These are phyloP conservation scores for Erebia palarica DNA, from an alignment of 2,888 invertebrate species.

Conservation along the genomic window DNA sequence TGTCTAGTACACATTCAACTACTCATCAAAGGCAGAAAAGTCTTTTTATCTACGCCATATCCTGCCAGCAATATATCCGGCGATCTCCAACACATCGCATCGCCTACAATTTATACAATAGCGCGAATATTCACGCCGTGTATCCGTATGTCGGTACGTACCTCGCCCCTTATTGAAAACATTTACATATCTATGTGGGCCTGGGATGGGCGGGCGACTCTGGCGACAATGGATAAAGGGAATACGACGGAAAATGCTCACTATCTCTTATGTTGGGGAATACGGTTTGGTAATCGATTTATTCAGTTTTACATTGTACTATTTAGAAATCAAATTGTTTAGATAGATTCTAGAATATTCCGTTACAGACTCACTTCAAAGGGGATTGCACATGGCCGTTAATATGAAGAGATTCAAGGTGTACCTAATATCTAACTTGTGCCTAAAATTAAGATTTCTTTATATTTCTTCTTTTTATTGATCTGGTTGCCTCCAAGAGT, in stretches of 20 bases:
- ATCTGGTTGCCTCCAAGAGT: no score
- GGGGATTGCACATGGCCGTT: no score
- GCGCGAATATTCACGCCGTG: constrained; percentile 36
- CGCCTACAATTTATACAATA: constrained; percentile 39
- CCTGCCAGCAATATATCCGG: constrained; percentile 17
- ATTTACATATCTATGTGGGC: constrained; percentile 73
- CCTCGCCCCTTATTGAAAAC: constrained; percentile 67
- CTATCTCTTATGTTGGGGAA: constrained; percentile 12
- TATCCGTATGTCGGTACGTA: constrained; percentile 41
- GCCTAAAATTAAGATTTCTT: no score
- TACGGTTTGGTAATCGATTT: constrained; percentile 12
- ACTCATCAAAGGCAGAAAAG: background rate
- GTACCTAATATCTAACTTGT: no score
- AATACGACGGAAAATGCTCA: constrained; percentile 32
- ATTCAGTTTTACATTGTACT: background rate
- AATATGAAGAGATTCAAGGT: no score
- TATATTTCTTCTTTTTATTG: no score
- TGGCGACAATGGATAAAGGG: constrained; percentile 37
- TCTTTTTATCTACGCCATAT: background rate
- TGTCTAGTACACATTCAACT: no score
- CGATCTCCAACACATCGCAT: constrained; percentile 13
- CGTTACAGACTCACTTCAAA: no score
- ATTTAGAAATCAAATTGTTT: background rate
- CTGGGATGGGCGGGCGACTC: constrained; percentile 36
- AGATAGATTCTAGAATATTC: no score